phyloP scores from a whole-genome alignment of 2,888 invertebrate genomes.

The Metallyticus violacea region DNA sequence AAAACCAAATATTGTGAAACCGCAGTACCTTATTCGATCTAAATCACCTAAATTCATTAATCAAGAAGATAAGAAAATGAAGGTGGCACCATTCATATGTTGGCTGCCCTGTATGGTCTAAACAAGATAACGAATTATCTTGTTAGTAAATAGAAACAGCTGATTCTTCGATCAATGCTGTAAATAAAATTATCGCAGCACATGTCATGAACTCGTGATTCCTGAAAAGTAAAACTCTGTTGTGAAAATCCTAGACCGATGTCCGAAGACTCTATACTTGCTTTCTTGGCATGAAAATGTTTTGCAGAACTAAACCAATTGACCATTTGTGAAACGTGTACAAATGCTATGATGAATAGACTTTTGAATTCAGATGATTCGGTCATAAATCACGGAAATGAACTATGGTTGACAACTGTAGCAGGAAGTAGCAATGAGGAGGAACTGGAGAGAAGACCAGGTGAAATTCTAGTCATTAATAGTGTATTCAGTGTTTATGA shows the following conservation, averaged over 20 bases:
- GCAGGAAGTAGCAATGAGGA: background rate
- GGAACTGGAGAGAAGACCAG: background rate
- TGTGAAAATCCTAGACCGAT: background rate
- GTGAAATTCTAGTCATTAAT: background rate
- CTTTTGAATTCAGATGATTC: conserved; percentile 8
- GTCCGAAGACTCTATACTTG: no score
- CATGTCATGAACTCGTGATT: background rate
- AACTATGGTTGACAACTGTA: conserved; percentile 6
- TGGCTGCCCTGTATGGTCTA: background rate
- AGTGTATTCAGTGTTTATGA: no score
- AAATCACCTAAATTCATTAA: no score
- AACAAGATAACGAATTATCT: background rate
- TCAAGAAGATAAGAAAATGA: no score
- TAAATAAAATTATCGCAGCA: background rate
- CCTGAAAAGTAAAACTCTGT: background rate
- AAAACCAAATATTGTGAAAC: no score
- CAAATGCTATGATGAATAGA: background rate
- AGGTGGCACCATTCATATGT: no score
- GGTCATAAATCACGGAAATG: conserved; percentile 11
- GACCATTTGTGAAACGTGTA: background rate
- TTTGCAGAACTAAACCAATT: background rate
- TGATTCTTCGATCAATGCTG: background rate
- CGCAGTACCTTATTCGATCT: no score
- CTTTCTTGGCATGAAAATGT: background rate
- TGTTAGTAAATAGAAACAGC: background rate